Conservation (phyloP, 2,888 invertebrate genomes). For the Phragmatobia fuliginosa region DNA sequence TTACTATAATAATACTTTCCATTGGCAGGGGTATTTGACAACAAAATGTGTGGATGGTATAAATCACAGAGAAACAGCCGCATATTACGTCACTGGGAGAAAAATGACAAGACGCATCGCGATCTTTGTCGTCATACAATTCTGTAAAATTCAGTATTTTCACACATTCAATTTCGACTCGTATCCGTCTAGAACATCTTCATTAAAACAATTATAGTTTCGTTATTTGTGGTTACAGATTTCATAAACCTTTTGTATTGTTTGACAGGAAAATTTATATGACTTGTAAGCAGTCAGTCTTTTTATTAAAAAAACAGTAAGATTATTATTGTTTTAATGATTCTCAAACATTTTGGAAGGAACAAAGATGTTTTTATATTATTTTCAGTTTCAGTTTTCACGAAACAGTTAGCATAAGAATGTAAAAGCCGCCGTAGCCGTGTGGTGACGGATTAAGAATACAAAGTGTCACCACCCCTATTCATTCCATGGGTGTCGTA, state of each 20-base stretch:
- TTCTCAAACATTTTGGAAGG: not conserved
- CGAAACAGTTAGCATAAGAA: too few relatives aligned
- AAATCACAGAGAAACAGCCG: slow-evolving; percentile 4
- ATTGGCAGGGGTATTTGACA: not conserved
- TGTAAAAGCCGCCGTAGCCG: too few relatives aligned
- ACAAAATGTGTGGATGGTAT: slow-evolving; percentile 1
- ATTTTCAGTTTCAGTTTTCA: too few relatives aligned
- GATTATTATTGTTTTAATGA: not conserved
- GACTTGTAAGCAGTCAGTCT: too few relatives aligned
- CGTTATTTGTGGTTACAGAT: not conserved
- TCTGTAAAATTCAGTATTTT: not conserved
- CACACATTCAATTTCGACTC: not conserved
- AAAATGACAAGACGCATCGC: not conserved
- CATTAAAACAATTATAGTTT: not conserved
- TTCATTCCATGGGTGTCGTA: too few relatives aligned
- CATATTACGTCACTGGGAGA: not conserved
- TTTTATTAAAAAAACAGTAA: not conserved
- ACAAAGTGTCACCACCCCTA: too few relatives aligned
- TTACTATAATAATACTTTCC: slow-evolving; percentile 3
- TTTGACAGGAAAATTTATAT: not conserved
- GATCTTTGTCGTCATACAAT: not conserved
- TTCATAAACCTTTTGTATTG: not conserved
- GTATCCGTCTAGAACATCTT: not conserved
- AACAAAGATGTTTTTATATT: not conserved
- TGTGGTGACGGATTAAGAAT: too few relatives aligned